Percentiles rank a stretch among this genome's conserved stretches.
Conservation (phyloP, 2,888 invertebrate genomes). For the Itoplectis maculator region DNA sequence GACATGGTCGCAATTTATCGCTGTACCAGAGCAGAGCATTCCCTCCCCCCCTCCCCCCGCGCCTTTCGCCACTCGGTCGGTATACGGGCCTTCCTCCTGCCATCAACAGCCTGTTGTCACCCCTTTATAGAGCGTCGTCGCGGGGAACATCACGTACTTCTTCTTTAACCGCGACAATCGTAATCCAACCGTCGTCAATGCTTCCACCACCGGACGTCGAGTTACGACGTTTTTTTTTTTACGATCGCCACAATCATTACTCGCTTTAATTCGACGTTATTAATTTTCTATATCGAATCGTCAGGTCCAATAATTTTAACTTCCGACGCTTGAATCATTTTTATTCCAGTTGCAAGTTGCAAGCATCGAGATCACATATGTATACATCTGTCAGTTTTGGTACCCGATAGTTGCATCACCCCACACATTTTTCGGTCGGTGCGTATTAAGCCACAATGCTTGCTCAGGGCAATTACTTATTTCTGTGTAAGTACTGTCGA, state of each 20-base stretch:
- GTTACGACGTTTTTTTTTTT: not conserved
- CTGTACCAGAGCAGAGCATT: slow-evolving; percentile 8
- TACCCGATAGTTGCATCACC: too few species aligned
- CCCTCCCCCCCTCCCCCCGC: not conserved
- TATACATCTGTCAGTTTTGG: too few species aligned
- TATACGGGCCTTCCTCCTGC: slow-evolving; percentile 23
- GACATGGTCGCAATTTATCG: slow-evolving; percentile 62
- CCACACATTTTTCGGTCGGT: too few species aligned
- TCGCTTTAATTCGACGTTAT: not conserved
- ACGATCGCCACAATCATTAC: not conserved
- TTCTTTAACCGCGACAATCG: slow-evolving; percentile 42
- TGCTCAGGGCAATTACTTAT: not conserved
- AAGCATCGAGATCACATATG: too few species aligned
- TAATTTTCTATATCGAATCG: not conserved
- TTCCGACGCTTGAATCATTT: too few species aligned
- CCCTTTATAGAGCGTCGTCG: slow-evolving; percentile 49
- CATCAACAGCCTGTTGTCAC: slow-evolving; percentile 36
- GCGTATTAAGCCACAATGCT: not conserved
- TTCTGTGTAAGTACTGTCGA: not conserved
- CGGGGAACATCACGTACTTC: slow-evolving; percentile 44
- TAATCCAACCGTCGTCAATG: not conserved
- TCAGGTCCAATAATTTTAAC: not conserved
- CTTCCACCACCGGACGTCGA: not conserved
- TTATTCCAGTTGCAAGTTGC: too few species aligned
- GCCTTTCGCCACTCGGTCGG: too few species aligned